A percentile compares a stretch with the other conserved stretches of the same genome.
Conservation (phyloP, 2,797 vertebrate genomes). For the Sebastes diploproa region DNA sequence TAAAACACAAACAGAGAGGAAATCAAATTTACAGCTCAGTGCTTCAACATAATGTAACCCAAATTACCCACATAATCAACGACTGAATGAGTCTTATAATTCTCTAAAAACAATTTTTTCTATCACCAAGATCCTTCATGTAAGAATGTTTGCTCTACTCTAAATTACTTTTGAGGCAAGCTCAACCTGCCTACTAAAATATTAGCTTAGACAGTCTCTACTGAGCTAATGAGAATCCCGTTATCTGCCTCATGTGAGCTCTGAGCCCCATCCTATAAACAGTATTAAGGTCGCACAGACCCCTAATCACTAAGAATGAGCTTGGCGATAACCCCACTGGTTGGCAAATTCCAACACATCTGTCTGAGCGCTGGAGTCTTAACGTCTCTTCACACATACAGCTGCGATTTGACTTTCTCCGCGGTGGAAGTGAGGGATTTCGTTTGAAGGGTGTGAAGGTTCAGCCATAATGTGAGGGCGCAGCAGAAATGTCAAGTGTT, state of each 20-base stretch:
- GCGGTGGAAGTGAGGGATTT: slow-evolving; percentile 56
- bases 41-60: neutral
- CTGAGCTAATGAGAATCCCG: slow-evolving; percentile 40
- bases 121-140: neutral
- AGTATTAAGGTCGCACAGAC: slow-evolving; percentile 57
- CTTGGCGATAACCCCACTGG: slow-evolving; percentile 57
- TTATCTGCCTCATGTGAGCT: slow-evolving; percentile 50
- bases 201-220: slow-evolving; percentile 3
- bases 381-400: slow-evolving; percentile 49
- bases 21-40: neutral
- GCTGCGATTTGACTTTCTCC: slow-evolving; percentile 27
- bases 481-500: slow-evolving; percentile 56
- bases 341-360: slow-evolving; percentile 66
- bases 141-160: neutral
- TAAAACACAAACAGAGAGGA: neutral
- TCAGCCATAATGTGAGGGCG: slow-evolving; percentile 47
- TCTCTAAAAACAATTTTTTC: too few species aligned
- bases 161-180: slow-evolving; percentile 1
- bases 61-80: neutral
- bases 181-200: neutral
- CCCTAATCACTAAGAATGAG: slow-evolving; percentile 74
- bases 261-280: slow-evolving; percentile 51
- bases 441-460: slow-evolving; percentile 57
- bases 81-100: neutral
- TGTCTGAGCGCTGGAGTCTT: slow-evolving; percentile 56